Conservation (phyloP, 2,113 vertebrate genomes). For the Prionailurus bengalensis region DNA sequence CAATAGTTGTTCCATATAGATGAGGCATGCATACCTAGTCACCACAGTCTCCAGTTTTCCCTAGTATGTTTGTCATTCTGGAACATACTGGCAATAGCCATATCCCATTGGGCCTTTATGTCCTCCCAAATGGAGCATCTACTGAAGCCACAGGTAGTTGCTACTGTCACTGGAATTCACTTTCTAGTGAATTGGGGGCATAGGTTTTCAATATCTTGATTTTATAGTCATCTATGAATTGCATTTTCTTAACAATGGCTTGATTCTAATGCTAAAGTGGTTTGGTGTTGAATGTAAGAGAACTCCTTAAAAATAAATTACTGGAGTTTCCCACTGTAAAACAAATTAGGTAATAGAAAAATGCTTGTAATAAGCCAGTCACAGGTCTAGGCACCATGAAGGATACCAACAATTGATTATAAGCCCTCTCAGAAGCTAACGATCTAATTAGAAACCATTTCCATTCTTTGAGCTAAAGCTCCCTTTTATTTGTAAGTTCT, state of each 20-base stretch:
- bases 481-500: not conserved
- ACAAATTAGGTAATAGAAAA: not conserved
- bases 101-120: not conserved
- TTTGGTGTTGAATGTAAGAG: not conserved
- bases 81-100: not conserved
- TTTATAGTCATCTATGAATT: not conserved
- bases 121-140: not conserved
- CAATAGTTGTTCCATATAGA: not conserved
- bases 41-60: not conserved
- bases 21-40: not conserved
- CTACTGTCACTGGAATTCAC: not conserved
- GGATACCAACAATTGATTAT: not conserved
- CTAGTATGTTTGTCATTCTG: not conserved
- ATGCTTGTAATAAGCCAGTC: not conserved
- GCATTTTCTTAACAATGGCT: not conserved
- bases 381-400: not conserved
- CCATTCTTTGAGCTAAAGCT: not conserved
- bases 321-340: not conserved
- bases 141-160: not conserved
- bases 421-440: not conserved
- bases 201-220: not conserved
- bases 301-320: not conserved
- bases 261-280: not conserved
- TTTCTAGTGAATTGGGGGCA: not conserved
- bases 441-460: slow-evolving; percentile 46